Percentiles rank a stretch among this genome's conserved stretches.
Conservation (phyloP, 2,797 vertebrate genomes). For the Ispidina lecontei region DNA sequence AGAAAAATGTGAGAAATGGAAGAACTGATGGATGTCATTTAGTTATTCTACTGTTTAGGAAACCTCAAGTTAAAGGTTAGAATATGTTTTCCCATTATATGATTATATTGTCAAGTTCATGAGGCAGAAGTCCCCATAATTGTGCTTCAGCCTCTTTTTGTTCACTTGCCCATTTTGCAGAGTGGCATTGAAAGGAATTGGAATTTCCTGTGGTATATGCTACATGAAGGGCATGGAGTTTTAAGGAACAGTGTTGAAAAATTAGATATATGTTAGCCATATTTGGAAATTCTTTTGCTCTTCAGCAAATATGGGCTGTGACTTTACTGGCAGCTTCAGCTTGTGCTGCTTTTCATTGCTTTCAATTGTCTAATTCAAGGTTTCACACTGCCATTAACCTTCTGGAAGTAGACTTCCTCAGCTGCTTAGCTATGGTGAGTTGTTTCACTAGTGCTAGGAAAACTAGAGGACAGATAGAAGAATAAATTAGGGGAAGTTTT, state of each 20-base stretch:
- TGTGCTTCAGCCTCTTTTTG: background rate
- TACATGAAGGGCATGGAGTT: background rate
- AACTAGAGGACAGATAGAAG: background rate
- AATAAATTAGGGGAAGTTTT: constrained; percentile 15
- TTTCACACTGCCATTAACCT: background rate
- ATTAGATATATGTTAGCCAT: background rate
- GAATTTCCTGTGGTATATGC: background rate
- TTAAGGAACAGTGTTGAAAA: background rate
- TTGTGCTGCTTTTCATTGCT: background rate
- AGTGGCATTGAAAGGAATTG: background rate
- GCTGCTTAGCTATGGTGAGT: background rate
- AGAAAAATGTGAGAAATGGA: background rate
- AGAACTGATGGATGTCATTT: background rate
- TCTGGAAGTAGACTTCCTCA: background rate
- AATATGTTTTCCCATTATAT: background rate
- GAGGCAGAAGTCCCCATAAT: background rate
- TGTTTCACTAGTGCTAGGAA: background rate
- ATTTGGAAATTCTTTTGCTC: background rate
- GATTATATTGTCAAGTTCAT: background rate
- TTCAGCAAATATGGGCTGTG: background rate
- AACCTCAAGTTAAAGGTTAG: background rate
- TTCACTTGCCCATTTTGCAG: background rate
- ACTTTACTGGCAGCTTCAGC: background rate
- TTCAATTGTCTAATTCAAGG: background rate
- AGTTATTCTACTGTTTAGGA: background rate